Evolutionary conservation across 1,140 invertebrate species (phyloP).

Genomic region (Scaptomyza graminum): DNA sequence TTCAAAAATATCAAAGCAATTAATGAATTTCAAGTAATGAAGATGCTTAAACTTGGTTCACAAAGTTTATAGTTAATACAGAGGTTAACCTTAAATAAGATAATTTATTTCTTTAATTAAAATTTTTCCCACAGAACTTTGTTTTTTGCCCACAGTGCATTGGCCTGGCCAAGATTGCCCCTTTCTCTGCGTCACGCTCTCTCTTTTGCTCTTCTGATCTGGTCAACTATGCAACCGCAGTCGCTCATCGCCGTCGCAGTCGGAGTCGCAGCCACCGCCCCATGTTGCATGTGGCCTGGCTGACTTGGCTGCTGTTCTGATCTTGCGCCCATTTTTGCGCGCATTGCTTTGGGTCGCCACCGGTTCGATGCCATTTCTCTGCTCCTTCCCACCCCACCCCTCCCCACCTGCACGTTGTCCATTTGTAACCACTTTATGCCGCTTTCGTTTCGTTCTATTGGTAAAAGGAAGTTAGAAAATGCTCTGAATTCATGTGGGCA

Average conservation of each 20-base stretch:
- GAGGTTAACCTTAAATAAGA: too few species aligned
- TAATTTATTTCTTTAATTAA: too few species aligned
- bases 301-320: constrained; percentile 57
- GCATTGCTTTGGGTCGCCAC: constrained; percentile 70
- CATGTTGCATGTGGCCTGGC: constrained; percentile 14
- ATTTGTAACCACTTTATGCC: constrained; percentile 18
- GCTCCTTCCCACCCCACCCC: neutral
- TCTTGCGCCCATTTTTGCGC: constrained; percentile 70
- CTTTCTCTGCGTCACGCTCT: neutral
- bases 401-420: neutral
- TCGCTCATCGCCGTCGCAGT: constrained; percentile 12
- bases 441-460: constrained; percentile 71
- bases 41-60: too few species aligned
- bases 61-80: too few species aligned
- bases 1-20: too few species aligned
- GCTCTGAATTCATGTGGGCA: constrained; percentile 68
- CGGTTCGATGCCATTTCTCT: constrained; percentile 29
- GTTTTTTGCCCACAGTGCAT: neutral
- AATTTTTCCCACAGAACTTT: neutral
- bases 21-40: too few species aligned
- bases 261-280: constrained; percentile 27
- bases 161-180: constrained; percentile 22
- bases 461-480: constrained; percentile 79
- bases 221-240: constrained; percentile 74
- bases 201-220: constrained; percentile 44